Conservation (phyloP, 2,888 invertebrate species). For the Cybosia mesomella region DNA sequence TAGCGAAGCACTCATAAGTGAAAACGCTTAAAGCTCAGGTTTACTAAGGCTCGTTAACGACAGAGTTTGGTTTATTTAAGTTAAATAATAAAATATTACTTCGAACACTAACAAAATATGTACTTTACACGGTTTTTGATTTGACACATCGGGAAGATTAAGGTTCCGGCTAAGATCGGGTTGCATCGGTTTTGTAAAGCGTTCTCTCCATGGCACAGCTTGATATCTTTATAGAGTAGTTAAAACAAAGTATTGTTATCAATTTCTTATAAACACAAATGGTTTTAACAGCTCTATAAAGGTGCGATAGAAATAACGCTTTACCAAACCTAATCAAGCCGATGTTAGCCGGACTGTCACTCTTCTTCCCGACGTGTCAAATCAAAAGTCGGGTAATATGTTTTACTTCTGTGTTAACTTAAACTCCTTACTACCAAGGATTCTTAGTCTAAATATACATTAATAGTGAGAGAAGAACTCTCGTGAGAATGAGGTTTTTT, state of each 20-base stretch:
- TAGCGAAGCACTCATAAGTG: conserved; percentile 47
- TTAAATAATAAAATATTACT: conserved; percentile 7
- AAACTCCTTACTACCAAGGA: conserved; percentile 3
- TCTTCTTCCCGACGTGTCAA: background rate
- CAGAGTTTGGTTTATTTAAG: conserved; percentile 28
- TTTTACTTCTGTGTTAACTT: background rate
- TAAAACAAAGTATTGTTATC: background rate
- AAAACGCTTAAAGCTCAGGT: conserved; percentile 51
- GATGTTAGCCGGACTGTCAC: background rate
- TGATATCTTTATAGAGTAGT: background rate
- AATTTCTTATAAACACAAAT: background rate
- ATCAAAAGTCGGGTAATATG: background rate
- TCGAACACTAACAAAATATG: background rate
- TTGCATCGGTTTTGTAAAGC: background rate
- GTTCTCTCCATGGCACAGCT: background rate
- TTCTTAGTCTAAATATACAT: background rate
- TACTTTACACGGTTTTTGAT: background rate
- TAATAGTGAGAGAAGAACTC: background rate
- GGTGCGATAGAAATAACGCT: background rate
- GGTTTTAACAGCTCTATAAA: background rate
- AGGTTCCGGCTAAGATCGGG: background rate
- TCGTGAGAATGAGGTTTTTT: background rate
- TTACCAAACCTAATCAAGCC: background rate
- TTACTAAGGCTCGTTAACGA: conserved; percentile 26
- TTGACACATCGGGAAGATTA: background rate